Base-by-base conservation (phyloP, 1,140 invertebrate genomes). In the Trichoplusia ni region DNA sequence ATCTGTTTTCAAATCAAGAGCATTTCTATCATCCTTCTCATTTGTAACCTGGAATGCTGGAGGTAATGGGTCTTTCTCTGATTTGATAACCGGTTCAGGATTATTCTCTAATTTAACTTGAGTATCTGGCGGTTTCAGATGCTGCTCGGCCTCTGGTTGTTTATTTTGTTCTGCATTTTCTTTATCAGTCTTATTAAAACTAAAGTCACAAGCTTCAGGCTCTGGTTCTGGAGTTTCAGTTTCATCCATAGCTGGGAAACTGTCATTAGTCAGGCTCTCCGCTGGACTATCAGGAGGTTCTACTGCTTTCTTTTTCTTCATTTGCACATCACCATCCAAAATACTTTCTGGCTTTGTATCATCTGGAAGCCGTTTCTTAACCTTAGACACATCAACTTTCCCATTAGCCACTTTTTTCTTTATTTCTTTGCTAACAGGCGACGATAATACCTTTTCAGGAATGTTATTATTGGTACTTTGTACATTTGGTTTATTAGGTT, bases 261-360 rank as follows among this genome's bases (percentile, higher is more conserved):
- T 95, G 77, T 96, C 96, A 40, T 95, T 95, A 16, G 95, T 96
- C 38, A 96, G 91, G 76, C 95, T 96, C 80, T 95, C 95, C 13
- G 94, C 94, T 7, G 96, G 95, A 89, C 95, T 96, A 64, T 95
- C 93, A 14, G 92, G 90, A 35, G 92, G 85, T 64, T 93, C 92
- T 11, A 77, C 94, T 84, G 95, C 94, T 54, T 94, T 92, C 82
- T 95, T 95, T 78, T 95, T 95, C 74, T 95, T 94, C 89, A 90
- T 89, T 83, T 89, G 86, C 47, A 94, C 92, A 71, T 94, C 93
- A 56, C 92, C 92, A 73, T 94, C 93, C 67, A 94, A 93, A 38
- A 90, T 86, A 21, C 91, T 90, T 64, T 88, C 89, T 31, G 87
- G 81, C 64, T 93, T 92, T 5, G 77, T 76, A 65, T 91, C 91